Conservation (phyloP, 2,888 invertebrate genomes). For the Bellardia bayeri region DNA sequence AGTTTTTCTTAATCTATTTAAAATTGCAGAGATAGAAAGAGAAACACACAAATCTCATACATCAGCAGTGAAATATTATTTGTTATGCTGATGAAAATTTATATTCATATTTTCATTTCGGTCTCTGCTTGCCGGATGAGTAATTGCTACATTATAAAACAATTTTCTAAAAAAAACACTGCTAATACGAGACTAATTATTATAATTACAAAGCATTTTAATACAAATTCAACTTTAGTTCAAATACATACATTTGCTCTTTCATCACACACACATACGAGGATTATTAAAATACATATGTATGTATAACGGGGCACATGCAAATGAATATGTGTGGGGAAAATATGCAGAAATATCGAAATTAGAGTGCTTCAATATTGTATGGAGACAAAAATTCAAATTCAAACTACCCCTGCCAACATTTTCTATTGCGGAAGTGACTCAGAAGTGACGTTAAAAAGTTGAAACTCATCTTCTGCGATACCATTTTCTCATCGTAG, state of each 20-base stretch:
- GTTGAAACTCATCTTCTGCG: no score
- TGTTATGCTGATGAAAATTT: background rate
- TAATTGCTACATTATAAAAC: slow-evolving; percentile 24
- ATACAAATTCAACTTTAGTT: slow-evolving; percentile 5
- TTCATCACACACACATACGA: background rate
- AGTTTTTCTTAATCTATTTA: background rate
- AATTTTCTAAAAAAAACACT: slow-evolving; percentile 5
- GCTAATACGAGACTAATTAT: slow-evolving; percentile 46
- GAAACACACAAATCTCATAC: background rate
- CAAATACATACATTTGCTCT: slow-evolving; percentile 6
- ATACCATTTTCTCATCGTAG: no score
- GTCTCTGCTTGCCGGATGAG: slow-evolving; percentile 10
- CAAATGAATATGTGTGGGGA: background rate
- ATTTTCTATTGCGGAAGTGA: no score
- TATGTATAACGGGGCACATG: background rate
- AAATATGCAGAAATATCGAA: background rate
- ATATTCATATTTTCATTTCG: slow-evolving; percentile 12
- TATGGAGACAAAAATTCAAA: no score
- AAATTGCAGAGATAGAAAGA: background rate
- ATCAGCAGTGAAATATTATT: slow-evolving; percentile 7
- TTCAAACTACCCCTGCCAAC: no score
- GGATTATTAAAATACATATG: background rate
- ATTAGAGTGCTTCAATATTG: no score
- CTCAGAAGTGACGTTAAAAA: no score
- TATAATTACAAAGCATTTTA: slow-evolving; percentile 28